Evolutionary conservation across 35 echinoderm and acorn worm genomes (phyloP), one percentile per base, ranked within the genome.

Genomic region (Apostichopus japonicus): DNA sequence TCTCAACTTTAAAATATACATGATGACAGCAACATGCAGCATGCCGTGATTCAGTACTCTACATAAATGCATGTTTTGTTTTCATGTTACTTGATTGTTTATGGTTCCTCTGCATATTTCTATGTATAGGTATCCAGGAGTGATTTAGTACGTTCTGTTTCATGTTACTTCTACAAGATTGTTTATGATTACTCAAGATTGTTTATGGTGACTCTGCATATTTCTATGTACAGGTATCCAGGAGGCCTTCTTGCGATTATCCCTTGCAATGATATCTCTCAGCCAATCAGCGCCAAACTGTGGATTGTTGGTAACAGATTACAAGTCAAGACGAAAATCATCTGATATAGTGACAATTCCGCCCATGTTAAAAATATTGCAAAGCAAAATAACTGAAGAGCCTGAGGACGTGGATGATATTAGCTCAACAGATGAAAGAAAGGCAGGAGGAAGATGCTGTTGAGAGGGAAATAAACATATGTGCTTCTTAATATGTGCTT

Each of bases 231-330:
- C 78, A 99, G 97, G 97, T 65, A 84, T 99, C 6, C 93, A 96
- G 27, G 95, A 99, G 17, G 97, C 97, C n/a, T 99, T 99, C 90
- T 83, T 99, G 22, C 82, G 95, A 1, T 77, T 99, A 22, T 90
- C 93, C 33, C 56, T 96, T 58, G 93, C 95, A 7, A 72, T 99
- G 53, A 99, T 99, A 25, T 96, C 95, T 9, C 86, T 99, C 6
- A 93, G 93, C 44, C 79, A 96, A 65, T 96, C 93, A 24, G 80
- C 95, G 6, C 95, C 93, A 55, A 77, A 93, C 52, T 96, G 93
- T 86, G 97, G 97, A 9, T 79, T 99, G 57, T 67, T 79, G n/a
- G 79, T 94, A 65, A 94, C 87, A 81, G 93, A 94, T n/a, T 96
- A 99, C 65, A 79, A 99, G 23, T 52, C 93, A 54, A 23, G 93